phyloP scores from a whole-genome alignment of 2,888 invertebrate genomes.

The Ormyrus labotus region DNA sequence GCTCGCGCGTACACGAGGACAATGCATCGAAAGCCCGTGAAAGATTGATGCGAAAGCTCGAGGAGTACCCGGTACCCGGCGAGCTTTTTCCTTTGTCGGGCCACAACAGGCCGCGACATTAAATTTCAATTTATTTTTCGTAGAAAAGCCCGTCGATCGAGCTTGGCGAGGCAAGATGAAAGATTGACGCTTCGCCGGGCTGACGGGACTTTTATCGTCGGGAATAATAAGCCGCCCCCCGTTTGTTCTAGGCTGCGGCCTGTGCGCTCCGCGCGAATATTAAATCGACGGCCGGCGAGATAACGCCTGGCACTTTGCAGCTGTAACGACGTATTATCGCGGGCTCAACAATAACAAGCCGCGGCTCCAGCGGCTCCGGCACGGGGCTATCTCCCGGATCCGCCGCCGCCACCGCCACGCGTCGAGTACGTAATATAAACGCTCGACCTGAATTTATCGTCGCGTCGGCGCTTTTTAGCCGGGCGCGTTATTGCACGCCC shows the following conservation, averaged over 20 bases:
- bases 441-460: constrained; percentile 34
- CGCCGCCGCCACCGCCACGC: neutral
- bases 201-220: no score
- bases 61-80: no score
- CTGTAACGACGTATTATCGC: constrained; percentile 37
- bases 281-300: constrained; percentile 29
- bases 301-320: constrained; percentile 36
- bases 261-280: neutral
- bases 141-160: no score
- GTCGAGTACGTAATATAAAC: constrained; percentile 4
- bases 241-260: neutral
- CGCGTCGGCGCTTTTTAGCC: constrained; percentile 20
- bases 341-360: constrained; percentile 26
- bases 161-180: neutral
- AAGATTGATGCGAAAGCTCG: no score
- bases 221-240: no score
- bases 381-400: neutral
- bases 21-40: no score
- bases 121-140: no score
- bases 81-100: no score
- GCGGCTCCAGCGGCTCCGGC: neutral
- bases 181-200: constrained; percentile 20
- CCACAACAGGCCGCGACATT: no score
- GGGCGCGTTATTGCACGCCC: no score
- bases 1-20: no score